These are phyloP conservation scores for Cephus runcator DNA, from an alignment of 2,888 invertebrate genomes.

Conservation along the genomic window DNA sequence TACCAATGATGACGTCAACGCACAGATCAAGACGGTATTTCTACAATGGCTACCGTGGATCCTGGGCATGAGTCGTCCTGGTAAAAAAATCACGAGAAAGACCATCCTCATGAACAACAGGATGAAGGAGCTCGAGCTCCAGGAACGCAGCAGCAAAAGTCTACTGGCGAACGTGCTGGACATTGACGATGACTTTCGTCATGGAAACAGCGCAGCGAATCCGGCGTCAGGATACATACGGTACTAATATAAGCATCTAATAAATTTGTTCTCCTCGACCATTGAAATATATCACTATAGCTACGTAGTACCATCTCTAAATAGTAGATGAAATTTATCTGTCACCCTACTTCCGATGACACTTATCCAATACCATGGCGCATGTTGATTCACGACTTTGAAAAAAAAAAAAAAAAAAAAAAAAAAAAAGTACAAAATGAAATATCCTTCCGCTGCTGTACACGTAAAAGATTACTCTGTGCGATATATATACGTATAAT, in stretches of 20 bases:
- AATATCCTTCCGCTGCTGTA: not conserved
- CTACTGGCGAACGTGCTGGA: slow-evolving; percentile 94
- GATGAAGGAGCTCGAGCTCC: slow-evolving; percentile 92
- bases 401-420: not conserved
- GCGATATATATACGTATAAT: not conserved
- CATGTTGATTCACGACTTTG: not conserved
- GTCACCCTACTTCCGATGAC: not conserved
- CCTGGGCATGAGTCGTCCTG: slow-evolving; percentile 94
- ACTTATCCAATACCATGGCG: not conserved
- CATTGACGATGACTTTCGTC: slow-evolving; percentile 94
- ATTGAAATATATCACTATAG: not conserved
- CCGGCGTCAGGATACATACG: slow-evolving; percentile 19
- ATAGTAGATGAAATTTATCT: not conserved
- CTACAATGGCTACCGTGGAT: slow-evolving; percentile 98
- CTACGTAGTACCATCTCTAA: not conserved
- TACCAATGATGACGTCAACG: not conserved
- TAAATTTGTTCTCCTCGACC: not conserved
- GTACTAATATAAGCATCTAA: slow-evolving; percentile 21
- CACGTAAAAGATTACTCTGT: not conserved
- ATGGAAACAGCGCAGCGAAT: slow-evolving; percentile 71
- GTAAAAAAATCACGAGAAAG: slow-evolving; percentile 92
- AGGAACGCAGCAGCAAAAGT: slow-evolving; percentile 94
- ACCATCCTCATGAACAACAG: slow-evolving; percentile 89
- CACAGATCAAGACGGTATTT: slow-evolving; percentile 92
- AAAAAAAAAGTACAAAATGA: not conserved